These are phyloP conservation scores for Dryoscopus gambensis DNA, from an alignment of 2,113 vertebrate species.

Conservation along the genomic window DNA sequence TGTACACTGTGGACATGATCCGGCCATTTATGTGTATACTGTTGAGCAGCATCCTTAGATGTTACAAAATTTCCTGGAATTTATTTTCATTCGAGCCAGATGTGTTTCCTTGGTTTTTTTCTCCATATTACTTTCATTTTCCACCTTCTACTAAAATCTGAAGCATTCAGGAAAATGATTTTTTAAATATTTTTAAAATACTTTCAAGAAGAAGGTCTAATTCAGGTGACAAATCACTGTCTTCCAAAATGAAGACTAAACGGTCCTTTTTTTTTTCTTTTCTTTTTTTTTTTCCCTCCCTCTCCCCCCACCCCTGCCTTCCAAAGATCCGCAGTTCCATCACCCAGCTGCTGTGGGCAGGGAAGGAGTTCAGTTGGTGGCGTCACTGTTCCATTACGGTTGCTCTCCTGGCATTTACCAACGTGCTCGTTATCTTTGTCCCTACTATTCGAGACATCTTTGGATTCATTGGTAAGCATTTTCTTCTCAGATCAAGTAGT, in stretches of 20 bases:
- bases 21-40: neutral
- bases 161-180: neutral
- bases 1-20: neutral
- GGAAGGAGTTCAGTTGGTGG: constrained; percentile 89
- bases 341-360: constrained; percentile 83
- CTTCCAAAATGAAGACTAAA: neutral
- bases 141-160: neutral
- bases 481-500: neutral
- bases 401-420: constrained; percentile 79
- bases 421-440: constrained; percentile 89
- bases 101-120: neutral
- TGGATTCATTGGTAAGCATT: constrained; percentile 88
- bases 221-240: neutral
- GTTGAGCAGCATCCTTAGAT: neutral
- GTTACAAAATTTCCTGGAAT: neutral
- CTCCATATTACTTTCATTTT: neutral
- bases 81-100: neutral
- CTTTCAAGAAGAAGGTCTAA: neutral
- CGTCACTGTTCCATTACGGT: constrained; percentile 86
- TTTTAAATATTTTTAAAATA: too few relatives aligned
- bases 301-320: fast-evolving
- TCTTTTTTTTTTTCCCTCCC: too few relatives aligned
- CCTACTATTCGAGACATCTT: constrained; percentile 95
- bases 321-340: constrained; percentile 90
- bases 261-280: neutral